Evolutionary conservation across 23 tunicate genomes (phyloP).

Genomic region (Ascidia mentula): DNA sequence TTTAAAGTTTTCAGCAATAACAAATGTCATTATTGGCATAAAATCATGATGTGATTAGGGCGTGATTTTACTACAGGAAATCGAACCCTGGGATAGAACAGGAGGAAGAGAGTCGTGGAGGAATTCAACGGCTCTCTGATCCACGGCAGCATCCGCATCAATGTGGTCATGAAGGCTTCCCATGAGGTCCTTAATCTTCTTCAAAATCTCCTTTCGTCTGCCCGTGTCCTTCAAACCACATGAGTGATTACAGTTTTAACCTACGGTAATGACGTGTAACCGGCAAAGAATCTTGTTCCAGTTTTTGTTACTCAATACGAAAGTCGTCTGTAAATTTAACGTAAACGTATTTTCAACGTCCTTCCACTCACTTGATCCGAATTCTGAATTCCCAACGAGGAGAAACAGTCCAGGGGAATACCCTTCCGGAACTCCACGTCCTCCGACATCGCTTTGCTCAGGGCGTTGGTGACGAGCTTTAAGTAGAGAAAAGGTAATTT

Average conservation of each 20-base stretch:
- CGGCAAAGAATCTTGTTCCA: not conserved
- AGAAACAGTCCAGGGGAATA: slow-evolving; percentile 66
- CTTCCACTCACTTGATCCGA: slow-evolving; percentile 60
- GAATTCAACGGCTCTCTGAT: slow-evolving; percentile 44
- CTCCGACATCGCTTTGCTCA: slow-evolving; percentile 61
- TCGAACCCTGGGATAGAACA: slow-evolving; percentile 63
- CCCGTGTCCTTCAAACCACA: slow-evolving; percentile 30
- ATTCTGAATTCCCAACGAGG: slow-evolving; percentile 65
- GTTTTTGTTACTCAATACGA: not conserved
- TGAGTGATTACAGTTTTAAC: too few species aligned
- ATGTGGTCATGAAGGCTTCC: slow-evolving; percentile 42
- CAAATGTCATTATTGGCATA: too few species aligned
- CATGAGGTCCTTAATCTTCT: slow-evolving; percentile 46
- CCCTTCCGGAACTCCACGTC: slow-evolving; percentile 83
- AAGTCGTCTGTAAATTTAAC: too few species aligned
- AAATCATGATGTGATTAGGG: too few species aligned
- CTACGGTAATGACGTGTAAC: not conserved
- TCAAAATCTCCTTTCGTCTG: slow-evolving; percentile 26
- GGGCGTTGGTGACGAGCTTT: slow-evolving; percentile 61
- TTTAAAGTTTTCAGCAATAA: too few species aligned
- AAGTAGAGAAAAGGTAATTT: too few species aligned
- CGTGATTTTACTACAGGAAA: too few species aligned
- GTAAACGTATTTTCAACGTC: too few species aligned
- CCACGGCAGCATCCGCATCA: slow-evolving; percentile 84
- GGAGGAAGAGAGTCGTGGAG: slow-evolving; percentile 90